These are phyloP conservation scores for Drosophila arawakana DNA, from an alignment of 1,140 invertebrate species.

Conservation along the genomic window DNA sequence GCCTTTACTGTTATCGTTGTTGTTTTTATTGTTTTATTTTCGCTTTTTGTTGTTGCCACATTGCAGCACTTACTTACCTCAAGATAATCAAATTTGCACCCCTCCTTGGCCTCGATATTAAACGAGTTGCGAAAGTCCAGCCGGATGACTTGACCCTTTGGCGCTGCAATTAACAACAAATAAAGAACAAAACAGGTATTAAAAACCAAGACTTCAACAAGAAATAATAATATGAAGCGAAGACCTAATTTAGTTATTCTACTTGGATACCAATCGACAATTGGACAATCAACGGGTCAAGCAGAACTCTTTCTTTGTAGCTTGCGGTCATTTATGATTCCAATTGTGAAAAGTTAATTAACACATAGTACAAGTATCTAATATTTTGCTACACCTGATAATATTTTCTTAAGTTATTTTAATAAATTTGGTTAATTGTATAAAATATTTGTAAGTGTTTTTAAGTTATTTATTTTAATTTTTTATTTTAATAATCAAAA, in stretches of 20 bases:
- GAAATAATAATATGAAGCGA: background rate
- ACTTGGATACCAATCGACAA: background rate
- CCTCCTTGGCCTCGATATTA: constrained; percentile 89
- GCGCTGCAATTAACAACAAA: constrained; percentile 87
- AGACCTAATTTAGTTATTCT: constrained; percentile 11
- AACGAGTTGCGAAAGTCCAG: constrained; percentile 94
- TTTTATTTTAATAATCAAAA: too few species aligned
- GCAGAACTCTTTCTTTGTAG: too few species aligned
- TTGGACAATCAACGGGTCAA: too few species aligned
- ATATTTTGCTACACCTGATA: too few species aligned
- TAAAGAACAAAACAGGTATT: constrained; percentile 6
- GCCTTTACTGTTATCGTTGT: constrained; percentile 7
- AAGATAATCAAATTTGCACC: constrained; percentile 93
- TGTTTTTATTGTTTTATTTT: constrained; percentile 12
- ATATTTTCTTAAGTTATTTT: too few species aligned
- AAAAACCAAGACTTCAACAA: background rate
- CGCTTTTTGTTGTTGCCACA: constrained; percentile 24
- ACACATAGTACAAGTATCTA: too few species aligned
- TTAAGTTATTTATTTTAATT: too few species aligned
- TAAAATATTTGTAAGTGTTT: too few species aligned
- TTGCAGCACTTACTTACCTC: constrained; percentile 86
- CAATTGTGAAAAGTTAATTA: too few species aligned
- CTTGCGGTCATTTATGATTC: too few species aligned
- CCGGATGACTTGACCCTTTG: constrained; percentile 89
- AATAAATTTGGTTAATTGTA: too few species aligned